Conservation (phyloP, 1,140 invertebrate species). For the Trichomalopsis sarcophagae region DNA sequence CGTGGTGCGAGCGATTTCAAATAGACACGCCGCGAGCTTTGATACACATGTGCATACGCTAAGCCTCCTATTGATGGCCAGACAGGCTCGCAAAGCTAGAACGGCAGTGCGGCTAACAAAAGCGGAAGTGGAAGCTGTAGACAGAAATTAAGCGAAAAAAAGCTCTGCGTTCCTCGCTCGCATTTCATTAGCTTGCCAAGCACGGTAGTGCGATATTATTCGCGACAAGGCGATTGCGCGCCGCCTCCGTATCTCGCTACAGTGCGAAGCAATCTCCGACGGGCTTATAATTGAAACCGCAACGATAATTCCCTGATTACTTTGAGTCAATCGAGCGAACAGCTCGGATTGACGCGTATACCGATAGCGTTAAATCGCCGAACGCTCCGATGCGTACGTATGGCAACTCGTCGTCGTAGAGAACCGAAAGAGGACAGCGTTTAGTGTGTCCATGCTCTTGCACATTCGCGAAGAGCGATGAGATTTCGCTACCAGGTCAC, state of each 20-base stretch:
- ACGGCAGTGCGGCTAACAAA: neutral
- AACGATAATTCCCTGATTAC: neutral
- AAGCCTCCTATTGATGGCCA: constrained; percentile 1
- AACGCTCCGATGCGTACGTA: neutral
- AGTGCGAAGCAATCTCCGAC: neutral
- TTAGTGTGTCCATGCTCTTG: too few species aligned
- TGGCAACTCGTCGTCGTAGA: neutral
- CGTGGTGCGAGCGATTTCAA: constrained; percentile 61
- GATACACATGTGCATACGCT: neutral
- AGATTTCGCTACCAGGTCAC: neutral
- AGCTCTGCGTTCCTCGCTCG: neutral
- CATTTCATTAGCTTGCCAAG: neutral
- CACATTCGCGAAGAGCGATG: neutral
- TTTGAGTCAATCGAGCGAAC: neutral
- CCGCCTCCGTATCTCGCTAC: neutral
- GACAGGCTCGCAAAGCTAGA: neutral
- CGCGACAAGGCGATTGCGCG: neutral
- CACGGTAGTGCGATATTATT: neutral
- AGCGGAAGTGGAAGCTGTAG: neutral
- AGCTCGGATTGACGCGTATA: neutral
- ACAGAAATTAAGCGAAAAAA: too few species aligned
- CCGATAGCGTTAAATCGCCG: neutral
- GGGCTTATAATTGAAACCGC: constrained; percentile 7
- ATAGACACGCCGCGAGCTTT: constrained; percentile 45
- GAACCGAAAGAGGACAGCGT: too few species aligned